Percentiles rank a stretch among this genome's conserved stretches.
Evolutionary conservation across 2,888 invertebrate genomes (phyloP).

Genomic region (Oligia fasciuncula): DNA sequence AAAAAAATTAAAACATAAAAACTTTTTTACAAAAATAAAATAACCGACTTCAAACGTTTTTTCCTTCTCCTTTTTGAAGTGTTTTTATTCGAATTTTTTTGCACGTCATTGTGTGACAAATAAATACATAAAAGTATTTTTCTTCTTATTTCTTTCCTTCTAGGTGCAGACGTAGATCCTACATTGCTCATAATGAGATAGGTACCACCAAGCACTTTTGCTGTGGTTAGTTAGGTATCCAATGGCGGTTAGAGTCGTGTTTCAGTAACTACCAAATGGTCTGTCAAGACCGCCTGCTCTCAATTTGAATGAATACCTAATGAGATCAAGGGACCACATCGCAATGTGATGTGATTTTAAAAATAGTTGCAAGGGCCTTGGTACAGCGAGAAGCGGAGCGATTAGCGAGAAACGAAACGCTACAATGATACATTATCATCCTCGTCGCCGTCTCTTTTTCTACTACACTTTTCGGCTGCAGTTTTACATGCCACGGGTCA

Average conservation of each 20-base stretch:
- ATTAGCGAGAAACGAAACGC: neutral
- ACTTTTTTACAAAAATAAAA: no score
- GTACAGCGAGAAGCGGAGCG: neutral
- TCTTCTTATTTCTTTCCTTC: neutral
- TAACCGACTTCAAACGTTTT: no score
- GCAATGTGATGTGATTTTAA: slow-evolving; percentile 1
- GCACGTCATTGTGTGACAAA: neutral
- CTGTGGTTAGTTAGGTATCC: slow-evolving; percentile 12
- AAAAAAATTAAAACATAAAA: no score
- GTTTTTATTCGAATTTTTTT: no score
- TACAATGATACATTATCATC: neutral
- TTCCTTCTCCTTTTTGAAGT: no score
- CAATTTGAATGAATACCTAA: slow-evolving; percentile 14
- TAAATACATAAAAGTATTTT: neutral
- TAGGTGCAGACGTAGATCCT: neutral
- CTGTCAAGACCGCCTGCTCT: neutral
- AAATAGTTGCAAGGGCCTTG: neutral
- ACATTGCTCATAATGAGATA: slow-evolving; percentile 8
- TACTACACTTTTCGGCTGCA: neutral
- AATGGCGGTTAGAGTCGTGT: neutral
- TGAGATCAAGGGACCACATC: slow-evolving; percentile 25
- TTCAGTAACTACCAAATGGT: slow-evolving; percentile 3
- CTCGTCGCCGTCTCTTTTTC: neutral
- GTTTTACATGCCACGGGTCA: neutral
- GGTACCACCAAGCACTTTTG: neutral